Evolutionary conservation across 2,113 vertebrate species (phyloP).

Genomic region (Eublepharis macularius): DNA sequence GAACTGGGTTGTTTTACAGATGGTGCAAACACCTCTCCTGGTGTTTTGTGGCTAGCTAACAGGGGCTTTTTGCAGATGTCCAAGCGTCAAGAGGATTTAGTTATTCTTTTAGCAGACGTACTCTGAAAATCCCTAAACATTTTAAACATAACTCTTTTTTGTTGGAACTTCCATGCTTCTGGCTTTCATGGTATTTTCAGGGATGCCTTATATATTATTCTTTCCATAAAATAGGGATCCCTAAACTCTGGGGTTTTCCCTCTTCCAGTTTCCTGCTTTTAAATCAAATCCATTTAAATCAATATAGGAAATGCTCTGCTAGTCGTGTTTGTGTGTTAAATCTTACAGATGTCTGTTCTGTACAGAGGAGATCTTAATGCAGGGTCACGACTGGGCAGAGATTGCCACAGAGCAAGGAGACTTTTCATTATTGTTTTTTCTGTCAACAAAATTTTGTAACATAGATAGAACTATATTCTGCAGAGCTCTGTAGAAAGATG

Average conservation of each 20-base stretch:
- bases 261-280: constrained; percentile 19
- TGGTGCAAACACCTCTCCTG: constrained; percentile 16
- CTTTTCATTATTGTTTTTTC: constrained; percentile 39
- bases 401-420: not conserved
- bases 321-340: not conserved
- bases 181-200: not conserved
- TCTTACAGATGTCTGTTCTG: constrained; percentile 40
- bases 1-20: constrained; percentile 40
- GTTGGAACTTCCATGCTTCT: not conserved
- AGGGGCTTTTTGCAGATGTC: constrained; percentile 37
- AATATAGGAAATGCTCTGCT: not conserved
- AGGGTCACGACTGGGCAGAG: not conserved
- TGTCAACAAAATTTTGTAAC: constrained; percentile 8
- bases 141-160: constrained; percentile 29
- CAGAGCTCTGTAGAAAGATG: constrained; percentile 25
- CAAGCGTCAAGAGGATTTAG: constrained; percentile 23
- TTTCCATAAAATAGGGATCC: constrained; percentile 24
- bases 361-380: constrained; percentile 36
- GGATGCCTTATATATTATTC: constrained; percentile 19
- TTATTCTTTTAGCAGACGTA: constrained; percentile 39
- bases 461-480: constrained; percentile 21
- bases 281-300: constrained; percentile 29
- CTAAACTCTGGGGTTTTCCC: not conserved
- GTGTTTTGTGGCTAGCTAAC: constrained; percentile 14
- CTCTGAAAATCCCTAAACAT: not conserved